phyloP scores from a whole-genome alignment of 2,113 vertebrate species.

The Egretta garzetta region DNA sequence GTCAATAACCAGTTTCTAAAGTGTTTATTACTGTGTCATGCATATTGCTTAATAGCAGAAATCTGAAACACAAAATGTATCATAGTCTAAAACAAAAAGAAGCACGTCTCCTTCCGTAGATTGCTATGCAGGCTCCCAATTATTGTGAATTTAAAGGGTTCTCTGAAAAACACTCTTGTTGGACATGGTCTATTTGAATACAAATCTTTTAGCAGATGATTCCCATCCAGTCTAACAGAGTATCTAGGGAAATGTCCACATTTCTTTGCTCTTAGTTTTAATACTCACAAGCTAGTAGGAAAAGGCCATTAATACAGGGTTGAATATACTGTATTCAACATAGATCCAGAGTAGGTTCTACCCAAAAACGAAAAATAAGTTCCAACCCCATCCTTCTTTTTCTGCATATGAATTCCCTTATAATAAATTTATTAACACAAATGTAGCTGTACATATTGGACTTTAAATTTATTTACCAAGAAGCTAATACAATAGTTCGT shows the following conservation, averaged over 20 bases:
- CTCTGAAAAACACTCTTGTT: neutral
- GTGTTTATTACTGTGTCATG: neutral
- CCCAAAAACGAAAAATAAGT: neutral
- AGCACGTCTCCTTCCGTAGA: neutral
- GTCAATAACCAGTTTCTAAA: neutral
- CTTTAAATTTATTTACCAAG: neutral
- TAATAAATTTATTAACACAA: neutral
- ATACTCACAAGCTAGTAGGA: neutral
- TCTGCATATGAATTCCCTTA: neutral
- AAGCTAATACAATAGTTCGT: neutral
- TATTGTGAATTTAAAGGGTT: neutral
- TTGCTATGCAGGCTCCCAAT: neutral
- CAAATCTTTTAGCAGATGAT: neutral
- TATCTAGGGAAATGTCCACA: neutral
- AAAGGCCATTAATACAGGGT: neutral
- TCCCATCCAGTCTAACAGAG: neutral
- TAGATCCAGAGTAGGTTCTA: neutral
- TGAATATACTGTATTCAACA: neutral
- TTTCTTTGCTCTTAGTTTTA: neutral
- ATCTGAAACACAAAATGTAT: neutral
- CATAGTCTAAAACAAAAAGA: neutral
- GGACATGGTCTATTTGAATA: neutral
- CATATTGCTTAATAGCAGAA: neutral
- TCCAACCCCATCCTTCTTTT: neutral
- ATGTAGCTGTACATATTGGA: neutral